phyloP scores from a whole-genome alignment of 2,888 invertebrate genomes.

The Sesia apiformis region DNA sequence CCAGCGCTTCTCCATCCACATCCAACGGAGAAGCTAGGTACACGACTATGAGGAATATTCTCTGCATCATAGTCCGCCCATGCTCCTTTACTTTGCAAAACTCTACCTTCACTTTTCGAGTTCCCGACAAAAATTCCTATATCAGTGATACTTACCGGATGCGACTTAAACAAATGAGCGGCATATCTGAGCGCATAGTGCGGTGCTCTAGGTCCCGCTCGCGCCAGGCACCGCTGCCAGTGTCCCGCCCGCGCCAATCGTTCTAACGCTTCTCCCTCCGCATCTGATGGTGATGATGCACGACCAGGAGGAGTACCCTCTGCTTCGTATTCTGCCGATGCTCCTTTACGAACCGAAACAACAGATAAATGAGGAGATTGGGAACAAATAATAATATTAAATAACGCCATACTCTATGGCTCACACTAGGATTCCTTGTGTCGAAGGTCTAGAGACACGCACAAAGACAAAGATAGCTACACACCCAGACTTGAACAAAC shows the following conservation, averaged over 20 bases:
- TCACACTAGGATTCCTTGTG: no score
- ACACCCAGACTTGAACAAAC: no score
- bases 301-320: constrained; percentile 18
- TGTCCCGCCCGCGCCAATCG: constrained; percentile 58
- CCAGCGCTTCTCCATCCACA: constrained; percentile 36
- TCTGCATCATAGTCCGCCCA: not conserved
- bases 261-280: constrained; percentile 41
- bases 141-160: constrained; percentile 27
- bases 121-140: no score
- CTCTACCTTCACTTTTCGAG: not conserved
- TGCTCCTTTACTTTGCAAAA: not conserved
- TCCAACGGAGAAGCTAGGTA: no score
- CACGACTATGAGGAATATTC: no score
- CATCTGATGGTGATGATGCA: constrained; percentile 17
- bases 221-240: constrained; percentile 62
- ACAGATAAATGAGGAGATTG: no score
- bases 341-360: constrained; percentile 9
- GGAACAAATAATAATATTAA: no score
- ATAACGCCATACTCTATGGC: no score
- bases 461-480: no score
- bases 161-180: constrained; percentile 51
- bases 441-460: no score
- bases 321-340: constrained; percentile 32
- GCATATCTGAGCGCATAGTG: constrained; percentile 58
- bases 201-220: constrained; percentile 45